These are phyloP conservation scores for Drosophila seguyi DNA, from an alignment of 1,140 invertebrate species.

Conservation along the genomic window DNA sequence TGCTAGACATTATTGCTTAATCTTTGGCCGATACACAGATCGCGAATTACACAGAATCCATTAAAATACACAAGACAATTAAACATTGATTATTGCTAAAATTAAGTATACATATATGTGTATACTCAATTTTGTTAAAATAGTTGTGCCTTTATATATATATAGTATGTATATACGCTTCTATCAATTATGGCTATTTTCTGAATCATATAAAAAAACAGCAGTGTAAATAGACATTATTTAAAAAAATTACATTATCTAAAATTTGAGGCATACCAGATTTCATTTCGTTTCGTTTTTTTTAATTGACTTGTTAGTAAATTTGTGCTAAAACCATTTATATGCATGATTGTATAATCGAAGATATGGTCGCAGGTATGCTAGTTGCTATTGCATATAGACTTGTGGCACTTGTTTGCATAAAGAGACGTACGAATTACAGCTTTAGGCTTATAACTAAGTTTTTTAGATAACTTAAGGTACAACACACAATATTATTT, in stretches of 20 bases:
- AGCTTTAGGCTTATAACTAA: slow-evolving; percentile 15
- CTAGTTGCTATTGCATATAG: slow-evolving; percentile 44
- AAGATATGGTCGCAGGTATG: slow-evolving; percentile 34
- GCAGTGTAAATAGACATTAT: slow-evolving; percentile 46
- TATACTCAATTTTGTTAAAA: slow-evolving; percentile 9
- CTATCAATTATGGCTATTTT: slow-evolving; percentile 64
- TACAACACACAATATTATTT: slow-evolving; percentile 33
- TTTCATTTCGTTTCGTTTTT: slow-evolving; percentile 28
- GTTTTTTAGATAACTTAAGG: slow-evolving; percentile 8
- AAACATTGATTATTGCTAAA: slow-evolving; percentile 47
- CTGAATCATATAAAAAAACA: slow-evolving; percentile 21
- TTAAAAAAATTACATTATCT: slow-evolving; percentile 54
- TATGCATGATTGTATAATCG: slow-evolving; percentile 16
- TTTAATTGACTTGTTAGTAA: slow-evolving; percentile 61
- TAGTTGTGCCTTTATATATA: slow-evolving; percentile 22
- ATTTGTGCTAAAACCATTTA: slow-evolving; percentile 43
- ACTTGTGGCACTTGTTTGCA: slow-evolving; percentile 78
- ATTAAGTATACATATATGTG: slow-evolving; percentile 17
- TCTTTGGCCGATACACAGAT: slow-evolving; percentile 80
- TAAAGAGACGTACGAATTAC: slow-evolving; percentile 54
- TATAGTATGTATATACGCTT: slow-evolving; percentile 16
- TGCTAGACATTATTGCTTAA: slow-evolving; percentile 77
- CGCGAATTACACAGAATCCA: slow-evolving; percentile 66
- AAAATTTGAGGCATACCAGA: slow-evolving; percentile 44
- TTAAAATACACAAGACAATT: slow-evolving; percentile 42